These are phyloP conservation scores for Suricata suricatta DNA, from an alignment of 2,113 vertebrate genomes.

Conservation along the genomic window DNA sequence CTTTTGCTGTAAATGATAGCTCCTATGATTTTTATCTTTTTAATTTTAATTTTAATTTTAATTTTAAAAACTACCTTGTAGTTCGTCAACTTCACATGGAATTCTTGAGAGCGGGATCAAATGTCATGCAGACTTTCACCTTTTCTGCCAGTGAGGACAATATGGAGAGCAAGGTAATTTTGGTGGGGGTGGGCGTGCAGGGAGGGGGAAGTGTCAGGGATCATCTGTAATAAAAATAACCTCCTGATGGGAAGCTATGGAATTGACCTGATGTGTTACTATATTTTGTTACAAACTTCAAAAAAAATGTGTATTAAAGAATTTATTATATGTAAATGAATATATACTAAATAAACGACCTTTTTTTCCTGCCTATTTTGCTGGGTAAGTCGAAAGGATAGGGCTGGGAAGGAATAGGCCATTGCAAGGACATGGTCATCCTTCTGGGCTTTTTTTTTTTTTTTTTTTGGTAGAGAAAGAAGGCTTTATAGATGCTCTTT, in stretches of 20 bases:
- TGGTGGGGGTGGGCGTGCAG: neutral
- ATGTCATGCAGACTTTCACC: slow-evolving; percentile 96
- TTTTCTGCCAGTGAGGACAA: slow-evolving; percentile 97
- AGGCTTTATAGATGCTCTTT: neutral
- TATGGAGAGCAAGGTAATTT: slow-evolving; percentile 91
- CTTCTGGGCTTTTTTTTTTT: neutral
- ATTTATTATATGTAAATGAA: neutral
- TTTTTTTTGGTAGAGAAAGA: neutral
- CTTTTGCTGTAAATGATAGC: neutral
- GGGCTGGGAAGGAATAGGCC: neutral
- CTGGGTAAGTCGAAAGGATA: neutral
- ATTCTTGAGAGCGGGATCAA: slow-evolving; percentile 93
- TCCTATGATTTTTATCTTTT: neutral
- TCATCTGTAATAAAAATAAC: slow-evolving; percentile 83
- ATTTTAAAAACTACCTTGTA: slow-evolving; percentile 77
- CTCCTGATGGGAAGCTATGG: neutral
- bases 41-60: neutral
- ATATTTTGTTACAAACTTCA: neutral
- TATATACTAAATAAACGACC: neutral
- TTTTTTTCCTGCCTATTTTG: neutral
- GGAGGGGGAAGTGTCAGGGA: slow-evolving; percentile 64
- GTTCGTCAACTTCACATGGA: slow-evolving; percentile 96
- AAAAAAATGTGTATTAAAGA: neutral
- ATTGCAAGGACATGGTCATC: neutral
- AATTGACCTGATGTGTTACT: neutral